phyloP scores from a whole-genome alignment of 1,140 invertebrate genomes.

The Drosophila athabasca region DNA sequence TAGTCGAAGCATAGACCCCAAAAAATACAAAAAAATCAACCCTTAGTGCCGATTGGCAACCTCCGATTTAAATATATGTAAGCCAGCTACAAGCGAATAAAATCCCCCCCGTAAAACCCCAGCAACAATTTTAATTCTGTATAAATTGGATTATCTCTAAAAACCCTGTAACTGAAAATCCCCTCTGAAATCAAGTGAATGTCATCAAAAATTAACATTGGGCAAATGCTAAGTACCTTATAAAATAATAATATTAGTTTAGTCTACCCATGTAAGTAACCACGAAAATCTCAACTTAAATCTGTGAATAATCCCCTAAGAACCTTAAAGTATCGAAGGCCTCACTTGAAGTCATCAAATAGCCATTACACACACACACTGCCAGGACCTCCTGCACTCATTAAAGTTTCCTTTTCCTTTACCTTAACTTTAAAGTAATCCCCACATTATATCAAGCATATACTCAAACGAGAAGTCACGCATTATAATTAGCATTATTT shows the following conservation, averaged over 20 bases:
- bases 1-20: slow-evolving; percentile 16
- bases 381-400: background rate
- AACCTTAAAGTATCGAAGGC: background rate
- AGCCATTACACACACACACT: slow-evolving; percentile 1
- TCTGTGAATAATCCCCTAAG: slow-evolving; percentile 35
- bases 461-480: slow-evolving; percentile 36
- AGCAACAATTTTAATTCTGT: slow-evolving; percentile 34
- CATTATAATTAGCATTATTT: slow-evolving; percentile 70
- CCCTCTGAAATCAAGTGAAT: slow-evolving; percentile 23
- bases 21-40: slow-evolving; percentile 14
- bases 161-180: slow-evolving; percentile 63
- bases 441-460: slow-evolving; percentile 31
- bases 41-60: slow-evolving; percentile 49
- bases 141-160: slow-evolving; percentile 26
- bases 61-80: slow-evolving; percentile 1
- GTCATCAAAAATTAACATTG: slow-evolving; percentile 30
- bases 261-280: slow-evolving; percentile 61
- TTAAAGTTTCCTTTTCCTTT: background rate
- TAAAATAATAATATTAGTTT: slow-evolving; percentile 49
- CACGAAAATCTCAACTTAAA: slow-evolving; percentile 9
- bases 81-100: slow-evolving; percentile 20
- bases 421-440: slow-evolving; percentile 27
- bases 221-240: slow-evolving; percentile 7
- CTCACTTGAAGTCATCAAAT: background rate
- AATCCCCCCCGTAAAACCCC: slow-evolving; percentile 7